Percentiles rank a stretch among this genome's conserved stretches.
Evolutionary conservation across 37 sponge, comb jelly and placozoan genomes (phyloP).

Genomic region (Diacarnus erythraeanus): DNA sequence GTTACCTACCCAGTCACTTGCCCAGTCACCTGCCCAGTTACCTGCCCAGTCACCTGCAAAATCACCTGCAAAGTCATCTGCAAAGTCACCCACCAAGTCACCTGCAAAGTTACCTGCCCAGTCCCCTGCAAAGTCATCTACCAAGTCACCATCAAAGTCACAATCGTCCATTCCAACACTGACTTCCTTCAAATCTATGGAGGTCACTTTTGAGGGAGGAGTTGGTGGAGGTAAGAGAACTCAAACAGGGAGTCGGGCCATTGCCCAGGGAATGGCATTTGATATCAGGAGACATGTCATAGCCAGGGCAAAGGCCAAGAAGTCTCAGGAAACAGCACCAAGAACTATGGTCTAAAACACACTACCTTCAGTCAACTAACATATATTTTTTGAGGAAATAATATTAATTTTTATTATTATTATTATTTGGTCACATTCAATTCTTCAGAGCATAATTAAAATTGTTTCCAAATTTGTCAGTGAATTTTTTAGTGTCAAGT

Average conservation of each 20-base stretch:
- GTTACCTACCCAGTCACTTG: background rate
- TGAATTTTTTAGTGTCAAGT: slow-evolving; percentile 6
- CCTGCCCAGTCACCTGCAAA: no score
- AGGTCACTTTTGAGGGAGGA: background rate
- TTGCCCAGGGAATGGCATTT: no score
- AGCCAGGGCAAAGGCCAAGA: background rate
- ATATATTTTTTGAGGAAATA: background rate
- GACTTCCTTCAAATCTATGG: no score
- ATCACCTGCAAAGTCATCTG: no score
- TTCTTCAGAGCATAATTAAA: slow-evolving; percentile 75
- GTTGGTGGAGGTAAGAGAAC: background rate
- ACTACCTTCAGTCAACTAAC: background rate
- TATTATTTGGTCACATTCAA: background rate
- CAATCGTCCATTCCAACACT: no score
- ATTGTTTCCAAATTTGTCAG: slow-evolving; percentile 72
- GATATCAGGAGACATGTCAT: slow-evolving; percentile 9
- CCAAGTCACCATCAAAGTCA: background rate
- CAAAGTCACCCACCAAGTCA: background rate
- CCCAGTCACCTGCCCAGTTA: background rate
- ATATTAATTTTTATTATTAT: background rate
- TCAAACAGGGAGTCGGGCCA: no score
- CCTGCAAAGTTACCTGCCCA: no score
- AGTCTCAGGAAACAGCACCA: background rate
- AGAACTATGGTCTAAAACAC: slow-evolving; percentile 13
- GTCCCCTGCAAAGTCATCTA: no score